A percentile compares a stretch with the other conserved stretches of the same genome.
phyloP scores from a whole-genome alignment of 1,140 invertebrate genomes.

The Procambarus clarkii region DNA sequence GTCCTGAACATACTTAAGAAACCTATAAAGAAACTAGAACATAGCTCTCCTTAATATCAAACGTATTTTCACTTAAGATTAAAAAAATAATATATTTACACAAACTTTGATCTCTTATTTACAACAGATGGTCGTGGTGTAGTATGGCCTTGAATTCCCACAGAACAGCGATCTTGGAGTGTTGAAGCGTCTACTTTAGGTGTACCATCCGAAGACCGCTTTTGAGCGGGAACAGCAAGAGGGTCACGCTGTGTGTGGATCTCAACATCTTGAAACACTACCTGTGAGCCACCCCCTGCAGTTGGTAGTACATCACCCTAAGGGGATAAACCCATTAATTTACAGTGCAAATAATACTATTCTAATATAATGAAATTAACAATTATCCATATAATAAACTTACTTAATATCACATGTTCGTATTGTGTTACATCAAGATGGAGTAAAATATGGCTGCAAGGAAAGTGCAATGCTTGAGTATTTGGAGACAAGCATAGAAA shows the following conservation, averaged over 20 bases:
- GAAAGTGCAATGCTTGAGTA: too few relatives aligned
- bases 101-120: not conserved
- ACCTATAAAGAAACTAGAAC: not conserved
- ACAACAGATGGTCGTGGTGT: not conserved
- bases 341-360: too few relatives aligned
- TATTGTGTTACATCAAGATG: too few relatives aligned
- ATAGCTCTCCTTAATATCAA: not conserved
- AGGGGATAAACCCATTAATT: not conserved
- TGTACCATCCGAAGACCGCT: constrained; percentile 36
- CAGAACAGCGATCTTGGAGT: not conserved
- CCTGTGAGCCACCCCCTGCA: constrained; percentile 93
- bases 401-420: too few relatives aligned
- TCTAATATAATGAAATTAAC: too few relatives aligned
- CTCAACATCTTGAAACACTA: constrained; percentile 97
- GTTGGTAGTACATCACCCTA: constrained; percentile 94
- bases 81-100: not conserved
- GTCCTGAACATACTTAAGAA: not conserved
- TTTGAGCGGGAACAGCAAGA: constrained; percentile 27
- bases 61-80: not conserved
- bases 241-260: constrained; percentile 91
- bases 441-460: too few relatives aligned
- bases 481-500: too few relatives aligned
- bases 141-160: not conserved
- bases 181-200: not conserved
- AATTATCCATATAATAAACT: too few relatives aligned